These are phyloP conservation scores for Platysteira castanea DNA, from an alignment of 2,113 vertebrate genomes.

Conservation along the genomic window DNA sequence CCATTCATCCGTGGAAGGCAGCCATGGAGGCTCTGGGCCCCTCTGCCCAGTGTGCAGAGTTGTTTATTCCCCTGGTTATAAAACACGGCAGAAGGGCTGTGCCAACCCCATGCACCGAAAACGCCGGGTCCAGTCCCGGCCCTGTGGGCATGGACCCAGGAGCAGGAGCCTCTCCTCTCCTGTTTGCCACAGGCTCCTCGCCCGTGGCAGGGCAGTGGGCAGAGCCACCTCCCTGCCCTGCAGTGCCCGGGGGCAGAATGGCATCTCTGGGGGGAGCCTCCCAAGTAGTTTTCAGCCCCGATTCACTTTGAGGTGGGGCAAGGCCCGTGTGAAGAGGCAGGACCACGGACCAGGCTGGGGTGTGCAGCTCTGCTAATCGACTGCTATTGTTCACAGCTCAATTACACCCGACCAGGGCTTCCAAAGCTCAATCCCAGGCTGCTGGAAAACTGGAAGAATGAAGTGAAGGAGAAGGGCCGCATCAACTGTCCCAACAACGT, in stretches of 20 bases:
- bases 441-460: conserved; percentile 90
- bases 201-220: neutral
- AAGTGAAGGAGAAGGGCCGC: conserved; percentile 95
- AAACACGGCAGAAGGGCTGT: neutral
- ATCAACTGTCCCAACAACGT: conserved; percentile 94
- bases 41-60: neutral
- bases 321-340: neutral
- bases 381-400: conserved; percentile 79
- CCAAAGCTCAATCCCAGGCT: conserved; percentile 90
- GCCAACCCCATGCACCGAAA: rapidly evolving
- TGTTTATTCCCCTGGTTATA: neutral
- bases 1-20: conserved; percentile 13
- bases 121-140: rapidly evolving
- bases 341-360: rapidly evolving
- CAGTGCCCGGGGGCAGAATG: rapidly evolving
- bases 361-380: neutral
- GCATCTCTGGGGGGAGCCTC: neutral
- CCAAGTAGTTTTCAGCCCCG: neutral
- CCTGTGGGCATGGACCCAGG: rapidly evolving
- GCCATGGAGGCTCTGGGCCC: neutral
- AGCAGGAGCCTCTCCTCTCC: neutral
- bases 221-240: neutral
- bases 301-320: neutral
- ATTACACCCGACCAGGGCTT: conserved; percentile 94
- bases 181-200: rapidly evolving